These are phyloP conservation scores for Antedon mediterranea DNA, from an alignment of 53 echinoderm and acorn worm genomes.

Conservation along the genomic window DNA sequence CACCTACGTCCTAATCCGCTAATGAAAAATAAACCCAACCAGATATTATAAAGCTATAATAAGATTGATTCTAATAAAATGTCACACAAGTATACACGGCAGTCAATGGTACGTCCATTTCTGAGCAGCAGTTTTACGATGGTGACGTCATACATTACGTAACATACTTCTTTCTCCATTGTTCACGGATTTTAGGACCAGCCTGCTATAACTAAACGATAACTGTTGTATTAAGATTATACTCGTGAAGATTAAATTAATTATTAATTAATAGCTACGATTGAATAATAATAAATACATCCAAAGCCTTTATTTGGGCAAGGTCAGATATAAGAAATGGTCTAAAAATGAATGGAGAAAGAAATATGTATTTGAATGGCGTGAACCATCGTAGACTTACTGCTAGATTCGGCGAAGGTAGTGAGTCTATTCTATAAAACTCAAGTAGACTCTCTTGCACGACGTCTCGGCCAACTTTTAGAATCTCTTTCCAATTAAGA, in stretches of 20 bases:
- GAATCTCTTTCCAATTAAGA: not conserved
- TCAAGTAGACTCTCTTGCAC: not conserved
- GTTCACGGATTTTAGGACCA: not conserved
- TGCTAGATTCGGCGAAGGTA: not conserved
- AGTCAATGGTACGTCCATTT: not conserved
- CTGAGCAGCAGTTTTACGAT: not conserved
- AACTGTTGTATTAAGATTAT: not conserved
- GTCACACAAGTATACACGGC: not conserved
- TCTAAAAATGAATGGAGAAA: not conserved
- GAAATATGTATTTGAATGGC: not conserved
- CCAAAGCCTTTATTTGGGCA: not conserved
- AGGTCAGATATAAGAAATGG: not conserved
- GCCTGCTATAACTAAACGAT: too few species aligned
- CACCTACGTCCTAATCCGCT: not conserved
- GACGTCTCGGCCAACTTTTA: not conserved
- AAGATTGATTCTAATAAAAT: not conserved
- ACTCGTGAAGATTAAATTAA: not conserved
- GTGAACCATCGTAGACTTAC: not conserved
- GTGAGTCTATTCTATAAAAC: not conserved
- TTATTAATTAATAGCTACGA: not conserved
- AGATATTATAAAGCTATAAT: not conserved
- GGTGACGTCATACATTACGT: not conserved
- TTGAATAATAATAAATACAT: slow-evolving; percentile 1
- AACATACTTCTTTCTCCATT: not conserved
- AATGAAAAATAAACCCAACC: not conserved